Conservation (phyloP, 2,888 invertebrate genomes). For the Sabatieria punctata region DNA sequence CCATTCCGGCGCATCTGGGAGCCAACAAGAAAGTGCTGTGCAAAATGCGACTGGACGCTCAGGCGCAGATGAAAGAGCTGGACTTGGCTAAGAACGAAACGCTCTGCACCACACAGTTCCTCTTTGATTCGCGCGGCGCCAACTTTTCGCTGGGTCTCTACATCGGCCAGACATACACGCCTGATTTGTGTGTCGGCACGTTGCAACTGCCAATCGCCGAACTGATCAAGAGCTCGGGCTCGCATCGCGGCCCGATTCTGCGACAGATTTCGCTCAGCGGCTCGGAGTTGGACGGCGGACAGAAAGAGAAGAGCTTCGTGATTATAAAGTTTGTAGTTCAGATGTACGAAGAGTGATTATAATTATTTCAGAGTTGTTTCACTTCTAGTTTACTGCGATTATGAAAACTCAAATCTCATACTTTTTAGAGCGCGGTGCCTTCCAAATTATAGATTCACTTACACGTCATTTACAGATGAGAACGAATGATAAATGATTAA, state of each 20-base stretch:
- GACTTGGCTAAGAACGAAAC: background rate
- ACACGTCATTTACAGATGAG: no score
- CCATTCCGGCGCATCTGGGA: no score
- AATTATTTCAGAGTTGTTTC: no score
- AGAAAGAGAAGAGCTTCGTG: background rate
- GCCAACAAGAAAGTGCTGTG: background rate
- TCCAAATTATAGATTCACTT: no score
- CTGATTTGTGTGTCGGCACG: conserved; percentile 5
- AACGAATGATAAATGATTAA: no score
- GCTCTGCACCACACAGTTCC: conserved; percentile 2
- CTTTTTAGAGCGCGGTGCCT: no score
- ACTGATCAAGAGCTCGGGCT: background rate
- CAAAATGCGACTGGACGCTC: background rate
- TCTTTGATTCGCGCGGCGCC: background rate
- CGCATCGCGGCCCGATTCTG: conserved; percentile 4
- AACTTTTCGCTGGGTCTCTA: background rate
- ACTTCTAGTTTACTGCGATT: no score
- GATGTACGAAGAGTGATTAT: no score
- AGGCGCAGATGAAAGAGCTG: background rate
- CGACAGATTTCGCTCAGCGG: conserved; percentile 5
- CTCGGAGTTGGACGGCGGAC: background rate
- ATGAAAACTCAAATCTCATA: no score
- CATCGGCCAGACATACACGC: background rate
- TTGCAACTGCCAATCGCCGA: conserved; percentile 1
- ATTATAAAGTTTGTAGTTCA: background rate